Base-by-base conservation (phyloP, 2,888 invertebrate species). In the Morpho deidamia region DNA sequence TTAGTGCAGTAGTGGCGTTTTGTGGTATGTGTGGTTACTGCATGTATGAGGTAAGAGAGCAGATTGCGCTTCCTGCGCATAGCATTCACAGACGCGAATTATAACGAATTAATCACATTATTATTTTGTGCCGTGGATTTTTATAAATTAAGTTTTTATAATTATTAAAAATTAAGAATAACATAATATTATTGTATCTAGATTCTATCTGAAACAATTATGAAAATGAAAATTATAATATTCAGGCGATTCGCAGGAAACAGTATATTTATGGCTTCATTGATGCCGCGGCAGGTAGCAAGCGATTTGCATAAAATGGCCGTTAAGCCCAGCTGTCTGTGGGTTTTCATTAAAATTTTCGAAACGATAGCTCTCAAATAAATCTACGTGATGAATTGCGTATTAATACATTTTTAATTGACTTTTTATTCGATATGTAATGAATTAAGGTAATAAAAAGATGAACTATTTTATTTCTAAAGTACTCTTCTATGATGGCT, bases 341-440 rank as follows among this genome's bases (percentile, higher is more conserved):
- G 64, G 66, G 65, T 68, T 72, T 71, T 72, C 72, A 73, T 77
- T 76, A 76, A 71, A 76, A 72, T 69, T 65, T 64, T 65, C 64
- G 58, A 59, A 66, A 68, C 53, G 55, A 53, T 55, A 52, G 55
- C 52, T 51, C 55, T 53, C 46, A 44, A 53, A 53, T 56, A 58
- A 52, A 58, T 55, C 37, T 38, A 12, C 35, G 35, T 55, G 57
- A 58, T 55, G 47, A 48, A 45, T 66, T 49, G 50, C 40, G 44
- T 50, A 71, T 72, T 75, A 72, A 73, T 72, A 54, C 54, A 53
- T 53, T 55, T 53, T 53, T 47, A 52, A 53, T 50, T 46, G 44
- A 38, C 35, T 56, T 51, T 56, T 41, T 50, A 46, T 14, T 39
- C 5, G 8, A 11, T 7, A 39, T 50, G 37, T 42, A 42, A 49